Evolutionary conservation across 2,888 invertebrate species (phyloP), one percentile per base, ranked within the genome.

Genomic region (Polyploca ridens): DNA sequence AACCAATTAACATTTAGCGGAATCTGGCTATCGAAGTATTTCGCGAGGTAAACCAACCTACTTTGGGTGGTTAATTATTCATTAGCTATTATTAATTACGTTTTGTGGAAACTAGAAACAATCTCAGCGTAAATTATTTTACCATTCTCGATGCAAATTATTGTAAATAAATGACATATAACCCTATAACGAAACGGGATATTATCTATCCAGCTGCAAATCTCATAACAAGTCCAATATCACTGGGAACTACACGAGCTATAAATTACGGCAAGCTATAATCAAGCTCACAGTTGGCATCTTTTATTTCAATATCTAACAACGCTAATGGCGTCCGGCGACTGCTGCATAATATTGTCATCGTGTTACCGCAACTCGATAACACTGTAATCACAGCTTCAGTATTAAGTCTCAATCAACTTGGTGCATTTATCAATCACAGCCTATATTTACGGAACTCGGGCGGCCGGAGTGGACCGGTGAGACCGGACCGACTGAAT

Each of bases 391-490:
- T 85, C 83, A 81, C 76, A 69, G 69, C 71, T 61, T 14, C 63
- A 68, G 84, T 83, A 86, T 87, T 84, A 80, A 82, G 86, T 88
- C 89, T 90, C 88, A 90, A 90, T 90, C 89, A 84, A 79, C 75
- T 69, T 75, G 75, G 73, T 73, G 81, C 82, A 79, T 85, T 87
- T 88, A 89, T 90, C 88, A 90, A 87, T 87, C 85, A 85, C 75
- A 65, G 75, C 73, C 75, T 77, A 77, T 81, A 77, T 82, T 82
- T 85, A 81, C 81, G 78, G 72, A 74, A 72, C 75, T 74, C 78
- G 73, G 66, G 62, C 65, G 69, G 79, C 80, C 74, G 75, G 82
- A n/a, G 74, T 63, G 69, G 16, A 68, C 70, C 82, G 80, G 81
- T 80, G 75, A 72, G 72, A 78, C 78, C 74, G 75, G 78, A 72